Conservation (phyloP, 23 tunicate species). For the Trididemnum nubilum region DNA sequence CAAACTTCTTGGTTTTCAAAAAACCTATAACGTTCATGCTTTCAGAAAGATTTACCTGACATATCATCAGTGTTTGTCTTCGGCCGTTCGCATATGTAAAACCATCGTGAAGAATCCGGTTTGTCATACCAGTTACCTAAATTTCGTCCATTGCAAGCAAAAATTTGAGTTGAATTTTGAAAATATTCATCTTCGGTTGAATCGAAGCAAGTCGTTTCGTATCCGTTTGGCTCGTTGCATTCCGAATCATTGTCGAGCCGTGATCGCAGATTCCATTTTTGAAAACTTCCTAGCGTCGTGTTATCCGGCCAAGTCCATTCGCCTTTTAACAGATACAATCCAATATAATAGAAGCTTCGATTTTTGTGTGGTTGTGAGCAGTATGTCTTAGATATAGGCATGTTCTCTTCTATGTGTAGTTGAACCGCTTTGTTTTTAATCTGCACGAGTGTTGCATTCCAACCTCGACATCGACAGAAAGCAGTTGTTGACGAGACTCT, state of each 20-base stretch:
- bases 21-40: no score
- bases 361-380: neutral
- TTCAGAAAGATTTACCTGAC: no score
- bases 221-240: conserved; percentile 23
- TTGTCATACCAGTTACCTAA: conserved; percentile 47
- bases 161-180: conserved; percentile 28
- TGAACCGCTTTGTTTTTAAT: conserved; percentile 30
- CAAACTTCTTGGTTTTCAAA: no score
- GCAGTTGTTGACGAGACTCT: neutral
- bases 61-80: no score
- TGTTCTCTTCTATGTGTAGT: conserved; percentile 21
- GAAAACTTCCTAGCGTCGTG: neutral
- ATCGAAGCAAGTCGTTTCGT: neutral
- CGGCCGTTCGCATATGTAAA: conserved; percentile 34
- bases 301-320: conserved; percentile 35
- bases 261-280: neutral
- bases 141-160: neutral
- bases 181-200: neutral
- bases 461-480: conserved; percentile 1
- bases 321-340: neutral
- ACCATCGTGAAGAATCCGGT: conserved; percentile 4
- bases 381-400: neutral
- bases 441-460: conserved; percentile 1
- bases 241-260: neutral
- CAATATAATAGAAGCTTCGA: conserved; percentile 10